Conservation (phyloP, 2,113 vertebrate genomes). For the Ceyx melanurus region DNA sequence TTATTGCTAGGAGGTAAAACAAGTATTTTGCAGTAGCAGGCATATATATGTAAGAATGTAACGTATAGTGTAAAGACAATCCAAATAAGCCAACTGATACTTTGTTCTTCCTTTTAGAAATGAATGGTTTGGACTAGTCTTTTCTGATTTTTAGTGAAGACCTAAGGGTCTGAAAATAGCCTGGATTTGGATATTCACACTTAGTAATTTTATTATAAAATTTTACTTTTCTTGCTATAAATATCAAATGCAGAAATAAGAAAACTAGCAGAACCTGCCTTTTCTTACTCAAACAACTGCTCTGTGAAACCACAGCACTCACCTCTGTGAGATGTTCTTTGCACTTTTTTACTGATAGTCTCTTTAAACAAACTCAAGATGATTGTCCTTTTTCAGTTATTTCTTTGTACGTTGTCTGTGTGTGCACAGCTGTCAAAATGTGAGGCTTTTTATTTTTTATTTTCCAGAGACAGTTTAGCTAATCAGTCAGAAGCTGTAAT, state of each 20-base stretch:
- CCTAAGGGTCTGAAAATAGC: not conserved
- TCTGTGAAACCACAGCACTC: not conserved
- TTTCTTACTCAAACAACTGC: not conserved
- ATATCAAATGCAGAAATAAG: not conserved
- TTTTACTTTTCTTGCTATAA: not conserved
- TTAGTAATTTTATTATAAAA: not conserved
- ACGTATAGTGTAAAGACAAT: not conserved
- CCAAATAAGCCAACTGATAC: not conserved
- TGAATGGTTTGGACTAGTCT: not conserved
- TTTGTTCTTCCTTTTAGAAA: not conserved
- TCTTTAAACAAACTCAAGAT: not conserved
- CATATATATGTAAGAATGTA: not conserved
- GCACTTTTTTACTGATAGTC: not conserved
- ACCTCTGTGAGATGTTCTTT: not conserved
- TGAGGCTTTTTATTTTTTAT: slow-evolving; percentile 11
- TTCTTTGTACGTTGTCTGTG: not conserved
- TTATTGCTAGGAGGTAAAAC: not conserved
- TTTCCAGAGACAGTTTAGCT: slow-evolving; percentile 14
- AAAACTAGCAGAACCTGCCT: not conserved
- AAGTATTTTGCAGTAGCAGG: not conserved
- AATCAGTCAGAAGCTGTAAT: slow-evolving; percentile 34
- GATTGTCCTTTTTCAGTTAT: not conserved
- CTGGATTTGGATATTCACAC: not conserved
- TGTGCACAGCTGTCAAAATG: not conserved
- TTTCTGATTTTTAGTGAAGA: not conserved